Conservation (phyloP, 2,797 vertebrate genomes). For the Silurus lanzhouensis region DNA sequence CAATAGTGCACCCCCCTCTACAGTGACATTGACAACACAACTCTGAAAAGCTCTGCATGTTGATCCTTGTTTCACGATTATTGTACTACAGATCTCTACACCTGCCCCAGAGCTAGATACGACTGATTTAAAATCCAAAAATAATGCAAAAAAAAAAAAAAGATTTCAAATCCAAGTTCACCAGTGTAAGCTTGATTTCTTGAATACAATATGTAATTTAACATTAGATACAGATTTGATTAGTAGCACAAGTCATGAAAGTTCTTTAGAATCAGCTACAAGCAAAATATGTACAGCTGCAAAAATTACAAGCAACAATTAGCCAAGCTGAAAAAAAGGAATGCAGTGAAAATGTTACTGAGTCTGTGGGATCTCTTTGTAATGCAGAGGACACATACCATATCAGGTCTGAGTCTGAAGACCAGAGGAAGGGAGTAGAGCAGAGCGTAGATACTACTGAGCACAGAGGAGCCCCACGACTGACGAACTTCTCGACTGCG, state of each 20-base stretch:
- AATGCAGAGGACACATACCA: constrained; percentile 71
- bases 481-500: constrained; percentile 91
- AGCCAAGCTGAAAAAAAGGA: constrained; percentile 5
- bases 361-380: constrained; percentile 11
- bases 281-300: constrained; percentile 1
- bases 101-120: background rate
- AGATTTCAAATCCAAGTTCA: background rate
- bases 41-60: background rate
- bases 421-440: constrained; percentile 72
- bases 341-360: constrained; percentile 11
- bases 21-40: background rate
- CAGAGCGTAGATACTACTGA: constrained; percentile 80
- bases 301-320: constrained; percentile 11
- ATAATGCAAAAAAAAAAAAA: too few relatives aligned
- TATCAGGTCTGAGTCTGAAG: constrained; percentile 73
- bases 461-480: constrained; percentile 83
- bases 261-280: background rate
- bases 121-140: background rate
- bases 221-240: background rate
- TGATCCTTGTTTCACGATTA: background rate
- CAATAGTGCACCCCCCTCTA: background rate
- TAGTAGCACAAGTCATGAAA: background rate
- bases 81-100: background rate
- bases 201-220: background rate
- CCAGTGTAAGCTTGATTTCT: background rate